Conservation (phyloP, 2,797 vertebrate genomes). For the Falco biarmicus region DNA sequence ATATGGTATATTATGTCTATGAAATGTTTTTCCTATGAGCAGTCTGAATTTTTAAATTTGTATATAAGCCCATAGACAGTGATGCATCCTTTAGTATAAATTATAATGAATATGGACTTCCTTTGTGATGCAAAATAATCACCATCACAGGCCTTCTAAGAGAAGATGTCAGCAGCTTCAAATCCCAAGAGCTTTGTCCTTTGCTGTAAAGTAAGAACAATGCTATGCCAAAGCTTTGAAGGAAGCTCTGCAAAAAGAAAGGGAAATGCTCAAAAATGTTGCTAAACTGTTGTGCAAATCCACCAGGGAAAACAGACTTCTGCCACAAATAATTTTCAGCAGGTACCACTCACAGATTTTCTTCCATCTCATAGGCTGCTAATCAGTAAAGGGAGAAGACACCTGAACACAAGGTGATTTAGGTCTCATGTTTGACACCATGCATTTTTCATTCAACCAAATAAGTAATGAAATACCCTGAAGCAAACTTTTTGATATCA, state of each 20-base stretch:
- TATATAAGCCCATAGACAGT: neutral
- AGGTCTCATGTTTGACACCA: conserved; percentile 3
- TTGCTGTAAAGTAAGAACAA: conserved; percentile 24
- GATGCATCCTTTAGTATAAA: neutral
- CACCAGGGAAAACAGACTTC: neutral
- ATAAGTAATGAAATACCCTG: conserved; percentile 26
- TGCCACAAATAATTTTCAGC: neutral
- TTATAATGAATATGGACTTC: neutral
- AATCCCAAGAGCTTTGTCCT: conserved; percentile 35
- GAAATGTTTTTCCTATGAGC: neutral
- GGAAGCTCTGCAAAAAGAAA: neutral
- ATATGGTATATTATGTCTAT: neutral
- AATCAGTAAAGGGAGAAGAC: neutral
- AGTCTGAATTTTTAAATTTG: neutral
- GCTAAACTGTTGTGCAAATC: neutral
- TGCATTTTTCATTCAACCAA: conserved; percentile 22
- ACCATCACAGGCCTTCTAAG: neutral
- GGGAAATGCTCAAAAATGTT: neutral
- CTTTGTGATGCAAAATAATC: conserved; percentile 48
- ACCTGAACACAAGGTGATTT: conserved; percentile 10
- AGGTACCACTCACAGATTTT: neutral
- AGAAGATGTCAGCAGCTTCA: conserved; percentile 34
- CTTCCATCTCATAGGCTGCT: neutral
- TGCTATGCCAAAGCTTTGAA: conserved; percentile 16
- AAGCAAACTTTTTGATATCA: neutral